phyloP scores from a whole-genome alignment of 2,888 invertebrate genomes.

The Metopia argyrocephala region DNA sequence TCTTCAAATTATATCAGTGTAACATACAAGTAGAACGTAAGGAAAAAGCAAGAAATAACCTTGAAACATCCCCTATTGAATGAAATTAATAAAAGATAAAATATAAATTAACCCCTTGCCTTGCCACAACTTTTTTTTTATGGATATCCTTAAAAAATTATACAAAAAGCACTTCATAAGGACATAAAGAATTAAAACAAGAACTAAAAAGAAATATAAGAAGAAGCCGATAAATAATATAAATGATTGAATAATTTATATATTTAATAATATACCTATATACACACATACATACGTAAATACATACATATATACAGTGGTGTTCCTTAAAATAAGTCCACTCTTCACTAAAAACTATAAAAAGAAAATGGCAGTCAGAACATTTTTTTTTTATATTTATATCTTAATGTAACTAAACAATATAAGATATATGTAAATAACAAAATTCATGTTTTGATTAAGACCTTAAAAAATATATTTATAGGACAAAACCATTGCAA shows the following conservation, averaged over 20 bases:
- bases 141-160: not conserved
- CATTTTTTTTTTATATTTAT: not conserved
- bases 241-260: slow-evolving; percentile 28
- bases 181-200: not conserved
- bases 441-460: too few species aligned
- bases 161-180: slow-evolving; percentile 3
- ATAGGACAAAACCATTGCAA: too few species aligned
- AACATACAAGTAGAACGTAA: too few species aligned
- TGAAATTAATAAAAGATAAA: not conserved
- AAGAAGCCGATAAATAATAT: slow-evolving; percentile 7
- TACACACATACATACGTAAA: slow-evolving; percentile 1
- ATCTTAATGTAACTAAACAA: not conserved
- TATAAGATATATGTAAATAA: too few species aligned
- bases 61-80: slow-evolving; percentile 3
- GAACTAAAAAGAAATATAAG: not conserved
- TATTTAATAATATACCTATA: slow-evolving; percentile 8
- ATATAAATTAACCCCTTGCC: not conserved
- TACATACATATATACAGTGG: too few species aligned
- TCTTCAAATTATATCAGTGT: too few species aligned
- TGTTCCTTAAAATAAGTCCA: too few species aligned
- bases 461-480: too few species aligned
- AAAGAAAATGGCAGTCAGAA: not conserved
- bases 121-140: not conserved
- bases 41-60: slow-evolving; percentile 14
- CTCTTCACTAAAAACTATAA: too few species aligned